Percentiles rank a stretch among this genome's conserved stretches.
Conservation (phyloP, 2,888 invertebrate genomes). For the Meiosimyza decipiens region DNA sequence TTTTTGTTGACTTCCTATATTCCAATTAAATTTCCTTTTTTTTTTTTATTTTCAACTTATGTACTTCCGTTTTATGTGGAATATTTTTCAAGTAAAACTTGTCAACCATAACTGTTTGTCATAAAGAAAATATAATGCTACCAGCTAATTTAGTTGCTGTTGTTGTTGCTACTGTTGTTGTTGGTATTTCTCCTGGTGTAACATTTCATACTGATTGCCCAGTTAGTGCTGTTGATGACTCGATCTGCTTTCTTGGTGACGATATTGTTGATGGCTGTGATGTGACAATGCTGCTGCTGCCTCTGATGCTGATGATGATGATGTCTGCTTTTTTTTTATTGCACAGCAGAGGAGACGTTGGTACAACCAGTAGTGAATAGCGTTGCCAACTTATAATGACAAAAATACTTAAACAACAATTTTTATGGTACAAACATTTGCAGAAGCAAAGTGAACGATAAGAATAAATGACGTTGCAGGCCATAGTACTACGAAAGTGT, state of each 20-base stretch:
- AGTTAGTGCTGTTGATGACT: slow-evolving; percentile 18
- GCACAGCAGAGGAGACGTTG: not conserved
- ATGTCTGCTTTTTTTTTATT: slow-evolving; percentile 1
- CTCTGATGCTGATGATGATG: slow-evolving; percentile 21
- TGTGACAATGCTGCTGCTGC: slow-evolving; percentile 2
- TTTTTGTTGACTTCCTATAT: too few species aligned
- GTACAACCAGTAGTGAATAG: slow-evolving; percentile 33
- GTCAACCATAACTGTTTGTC: too few species aligned
- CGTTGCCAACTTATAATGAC: slow-evolving; percentile 56
- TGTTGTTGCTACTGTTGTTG: not conserved
- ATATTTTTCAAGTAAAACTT: too few species aligned
- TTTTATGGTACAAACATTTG: slow-evolving; percentile 32
- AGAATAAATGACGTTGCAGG: slow-evolving; percentile 16
- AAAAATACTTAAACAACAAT: slow-evolving; percentile 47
- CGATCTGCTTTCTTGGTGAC: slow-evolving; percentile 21
- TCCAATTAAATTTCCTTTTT: too few species aligned
- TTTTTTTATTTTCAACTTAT: too few species aligned
- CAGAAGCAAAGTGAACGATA: slow-evolving; percentile 19
- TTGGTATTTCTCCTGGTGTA: slow-evolving; percentile 12
- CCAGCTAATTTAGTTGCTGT: not conserved
- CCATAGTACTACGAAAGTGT: not conserved
- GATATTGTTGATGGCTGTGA: slow-evolving; percentile 13
- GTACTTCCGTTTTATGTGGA: too few species aligned
- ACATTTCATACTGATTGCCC: slow-evolving; percentile 30
- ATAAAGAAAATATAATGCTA: not conserved